Conservation (phyloP, 2,797 vertebrate genomes). For the Syngnathus acus region DNA sequence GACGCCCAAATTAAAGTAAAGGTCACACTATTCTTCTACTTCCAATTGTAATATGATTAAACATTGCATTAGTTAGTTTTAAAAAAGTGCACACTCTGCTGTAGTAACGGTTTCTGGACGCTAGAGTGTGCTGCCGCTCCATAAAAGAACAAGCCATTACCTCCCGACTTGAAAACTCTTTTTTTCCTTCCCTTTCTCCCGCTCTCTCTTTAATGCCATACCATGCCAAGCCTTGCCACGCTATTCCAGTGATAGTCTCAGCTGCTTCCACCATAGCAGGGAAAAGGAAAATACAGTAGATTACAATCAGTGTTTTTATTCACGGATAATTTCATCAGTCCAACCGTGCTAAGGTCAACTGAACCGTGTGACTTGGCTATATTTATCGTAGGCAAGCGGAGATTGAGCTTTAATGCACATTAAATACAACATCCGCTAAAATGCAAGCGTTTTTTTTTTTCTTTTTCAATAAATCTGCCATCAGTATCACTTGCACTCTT, state of each 20-base stretch:
- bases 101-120: slow-evolving; percentile 29
- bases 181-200: too few relatives aligned
- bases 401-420: neutral
- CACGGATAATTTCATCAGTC: neutral
- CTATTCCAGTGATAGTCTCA: neutral
- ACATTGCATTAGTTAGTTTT: neutral
- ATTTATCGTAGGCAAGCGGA: neutral
- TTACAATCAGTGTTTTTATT: slow-evolving; percentile 2
- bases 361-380: neutral
- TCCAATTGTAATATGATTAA: too few relatives aligned
- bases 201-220: too few relatives aligned
- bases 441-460: neutral
- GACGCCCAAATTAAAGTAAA: too few relatives aligned
- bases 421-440: neutral
- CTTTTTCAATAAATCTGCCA: neutral
- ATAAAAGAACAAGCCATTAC: neutral
- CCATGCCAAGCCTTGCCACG: neutral
- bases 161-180: too few relatives aligned
- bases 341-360: neutral
- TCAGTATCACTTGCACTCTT: slow-evolving; percentile 2
- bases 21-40: too few relatives aligned
- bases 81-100: neutral
- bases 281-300: neutral
- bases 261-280: neutral
- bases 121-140: slow-evolving; percentile 33